Base-by-base conservation (phyloP, 2,797 vertebrate species). In the Mormyrus hasselquistii region DNA sequence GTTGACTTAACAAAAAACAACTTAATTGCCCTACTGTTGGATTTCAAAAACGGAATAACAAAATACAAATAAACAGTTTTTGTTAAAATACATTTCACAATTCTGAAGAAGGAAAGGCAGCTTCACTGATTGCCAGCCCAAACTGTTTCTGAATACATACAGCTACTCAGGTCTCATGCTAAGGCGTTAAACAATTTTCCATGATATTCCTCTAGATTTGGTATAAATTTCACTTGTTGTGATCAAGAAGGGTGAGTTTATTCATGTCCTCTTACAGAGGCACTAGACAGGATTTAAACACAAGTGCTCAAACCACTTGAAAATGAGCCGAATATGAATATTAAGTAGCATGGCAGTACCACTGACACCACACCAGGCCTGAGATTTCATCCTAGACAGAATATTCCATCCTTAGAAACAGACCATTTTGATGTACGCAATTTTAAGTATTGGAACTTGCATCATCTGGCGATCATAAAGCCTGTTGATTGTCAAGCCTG, bases 231-330 rank as follows among this genome's bases (percentile, higher is more conserved):
- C 9, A 59, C 29, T 44, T 38, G 14, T 69, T 62, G 19, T 38
- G 82, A 86, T 69, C 44, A n/a, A 14, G 44, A 62, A 47, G 55
- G 82, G 22, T 85, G 55, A 85, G 55, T 50, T 47, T 19, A 50
- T 52, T 89, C 47, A 8, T 38, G 50, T 89, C 16, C 12, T 16
- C 41, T 47, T 89, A 57, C 76, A 89, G 25, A 25, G 38, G 14
- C 53, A 57, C 41, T 47, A 69, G 88, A 22, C 38, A 34, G 44
- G 57, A 22, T 86, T 89, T 69, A 69, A 89, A 89, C 22, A 34
- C 38, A 52, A 86, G 25, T 50, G 49, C 47, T 41, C 8, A 22
- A 25, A 84, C 7, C 82, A 86, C 88, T 86, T 73, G 65, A 47
- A 73, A 86, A 53, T 59, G 55, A 69, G 25, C n/a, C 22, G 16